Base-by-base conservation (phyloP, 2,888 invertebrate genomes). In the Drosophila pseudotakahashii region DNA sequence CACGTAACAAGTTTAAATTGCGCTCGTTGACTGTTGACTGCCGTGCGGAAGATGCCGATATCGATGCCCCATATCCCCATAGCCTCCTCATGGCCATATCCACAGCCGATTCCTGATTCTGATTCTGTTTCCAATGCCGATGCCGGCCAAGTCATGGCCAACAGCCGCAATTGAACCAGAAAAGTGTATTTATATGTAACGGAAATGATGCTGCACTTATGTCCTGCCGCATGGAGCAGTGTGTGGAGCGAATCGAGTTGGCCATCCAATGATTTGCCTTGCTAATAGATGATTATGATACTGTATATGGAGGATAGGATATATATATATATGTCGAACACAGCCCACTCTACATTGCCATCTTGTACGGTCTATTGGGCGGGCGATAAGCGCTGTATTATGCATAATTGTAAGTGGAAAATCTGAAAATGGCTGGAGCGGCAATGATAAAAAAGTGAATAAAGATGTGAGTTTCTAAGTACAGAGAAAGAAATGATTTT, bases 1-100 rank as follows among this genome's bases (percentile, higher is more conserved):
- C 84, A 84, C 84, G 84, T 84, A 84, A 84, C 84, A 86, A 84
- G 84, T 84, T 84, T 84, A 84, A 84, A 84, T 84, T 84, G 84
- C 84, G 84, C 87, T 86, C 87, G 84, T 84, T 84, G 79, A 85
- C 83, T 82, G 85, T 85, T 85, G 85, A 85, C 83, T 83, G 80
- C 77, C 77, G 75, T 82, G 78, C 82, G 74, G 82, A 79, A 84
- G 81, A 83, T 77, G 76, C 66, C 74, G 72, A 60, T 64, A 78
- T 53, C 52, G 55, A 48, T 52, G 75, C 60, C 47, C 60, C 47
- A 32, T 34, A 48, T 48, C 34, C 34, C 19, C 34, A 26, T 26
- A 26, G 26, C 26, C 26, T 23, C 32, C 30, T 4, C 9, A 45
- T 23, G 3, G 30, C 14, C 45, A 45, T 32, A 47, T 16, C 30